Base-by-base conservation (phyloP, 2,888 invertebrate genomes). In the Rhamphomyia laevipes region DNA sequence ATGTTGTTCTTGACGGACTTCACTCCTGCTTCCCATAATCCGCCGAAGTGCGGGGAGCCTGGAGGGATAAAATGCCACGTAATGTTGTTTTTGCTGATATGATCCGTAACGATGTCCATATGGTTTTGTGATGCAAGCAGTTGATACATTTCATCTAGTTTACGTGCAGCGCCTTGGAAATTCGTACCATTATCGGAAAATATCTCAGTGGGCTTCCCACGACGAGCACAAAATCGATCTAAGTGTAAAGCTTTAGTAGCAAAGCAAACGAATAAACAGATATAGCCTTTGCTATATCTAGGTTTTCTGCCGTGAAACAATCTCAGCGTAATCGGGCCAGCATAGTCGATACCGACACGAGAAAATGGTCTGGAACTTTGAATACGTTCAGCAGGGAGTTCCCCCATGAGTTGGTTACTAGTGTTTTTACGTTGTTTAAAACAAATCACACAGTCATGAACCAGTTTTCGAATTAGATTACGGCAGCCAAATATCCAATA, bases 251-350 rank as follows among this genome's bases (percentile, higher is more conserved):
- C 33, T 30, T 44, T 17, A 12, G 33, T 30, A 11, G 15, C 11
- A 44, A 44, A 44, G 15, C 31, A 27, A 13, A 44, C 18, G 31
- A 45, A 45, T n/a, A 35, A 33, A 45, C 33, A 33, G 2, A 11
- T 17, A 35, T 33, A 35, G 9, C 6, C 37, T 16, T 35, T 38
- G 17, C 13, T 6, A 12, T 33, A n/a, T n/a, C n/a, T n/a, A n/a
- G n/a, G n/a, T n/a, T n/a, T n/a, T n/a, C n/a, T n/a, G n/a, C n/a
- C n/a, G 18, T 46, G 42, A 33, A 30, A 46, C 13, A 42, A 38
- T 31, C 46, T 53, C 49, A 46, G 51, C 37, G 21, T 21, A 6
- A 57, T 37, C 45, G 51, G 56, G 43, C 51, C 52, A 10, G 30
- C 33, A 44, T 44, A 45, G 23, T 48, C 48, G 6, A 48, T 41